Evolutionary conservation across 2,797 vertebrate species (phyloP).

Genomic region (Mastacembelus armatus): DNA sequence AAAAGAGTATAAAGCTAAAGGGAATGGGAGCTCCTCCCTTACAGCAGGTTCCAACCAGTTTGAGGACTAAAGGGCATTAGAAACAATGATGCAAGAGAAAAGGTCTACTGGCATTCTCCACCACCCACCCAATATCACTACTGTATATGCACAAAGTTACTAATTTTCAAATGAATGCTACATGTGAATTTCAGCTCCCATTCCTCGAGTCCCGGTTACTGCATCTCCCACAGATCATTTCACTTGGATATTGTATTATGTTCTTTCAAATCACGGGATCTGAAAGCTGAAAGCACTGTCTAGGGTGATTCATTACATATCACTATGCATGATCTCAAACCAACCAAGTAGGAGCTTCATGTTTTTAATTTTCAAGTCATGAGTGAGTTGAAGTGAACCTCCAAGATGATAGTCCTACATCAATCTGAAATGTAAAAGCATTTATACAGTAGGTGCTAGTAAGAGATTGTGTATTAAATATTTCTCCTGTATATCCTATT

Average conservation of each 20-base stretch:
- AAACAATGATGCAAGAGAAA: slow-evolving; percentile 83
- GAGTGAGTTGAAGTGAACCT: neutral
- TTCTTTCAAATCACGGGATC: too few species aligned
- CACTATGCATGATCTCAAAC: slow-evolving; percentile 11
- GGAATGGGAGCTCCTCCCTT: slow-evolving; percentile 77
- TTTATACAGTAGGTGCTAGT: neutral
- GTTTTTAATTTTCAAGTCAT: neutral
- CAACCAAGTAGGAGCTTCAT: neutral
- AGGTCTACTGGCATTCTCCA: slow-evolving; percentile 72
- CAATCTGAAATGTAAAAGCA: neutral
- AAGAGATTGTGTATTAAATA: neutral
- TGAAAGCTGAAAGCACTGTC: too few species aligned
- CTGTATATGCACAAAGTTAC: slow-evolving; percentile 42
- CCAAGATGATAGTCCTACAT: neutral
- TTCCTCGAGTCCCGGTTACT: neutral
- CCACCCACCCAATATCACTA: slow-evolving; percentile 57
- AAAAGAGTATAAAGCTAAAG: slow-evolving; percentile 65
- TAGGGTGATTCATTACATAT: too few species aligned
- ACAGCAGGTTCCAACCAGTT: slow-evolving; percentile 86
- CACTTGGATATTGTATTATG: neutral
- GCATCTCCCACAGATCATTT: slow-evolving; percentile 20
- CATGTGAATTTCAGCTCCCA: slow-evolving; percentile 13
- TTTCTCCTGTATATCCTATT: neutral
- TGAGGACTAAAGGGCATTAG: slow-evolving; percentile 82
- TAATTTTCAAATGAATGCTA: slow-evolving; percentile 33